Conservation (phyloP, 1,140 invertebrate genomes). For the Contarinia nasturtii region DNA sequence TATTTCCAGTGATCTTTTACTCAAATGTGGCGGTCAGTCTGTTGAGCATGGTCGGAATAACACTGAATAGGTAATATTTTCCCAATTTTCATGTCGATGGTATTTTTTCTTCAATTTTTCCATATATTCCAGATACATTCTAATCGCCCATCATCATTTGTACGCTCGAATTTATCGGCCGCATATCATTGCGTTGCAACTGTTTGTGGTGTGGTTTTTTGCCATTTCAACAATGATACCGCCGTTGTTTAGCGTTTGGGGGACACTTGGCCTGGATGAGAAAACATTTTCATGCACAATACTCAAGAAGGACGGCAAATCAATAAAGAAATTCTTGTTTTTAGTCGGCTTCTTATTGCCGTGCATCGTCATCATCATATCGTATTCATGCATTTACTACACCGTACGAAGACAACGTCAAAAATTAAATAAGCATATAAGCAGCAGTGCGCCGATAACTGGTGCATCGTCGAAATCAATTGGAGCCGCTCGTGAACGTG, state of each 20-base stretch:
- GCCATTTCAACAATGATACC: slow-evolving; percentile 46
- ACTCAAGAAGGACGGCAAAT: slow-evolving; percentile 49
- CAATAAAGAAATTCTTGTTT: slow-evolving; percentile 73
- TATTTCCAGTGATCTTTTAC: slow-evolving; percentile 79
- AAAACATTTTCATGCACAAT: slow-evolving; percentile 74
- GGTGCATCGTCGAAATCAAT: slow-evolving; percentile 8
- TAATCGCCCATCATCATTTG: slow-evolving; percentile 56
- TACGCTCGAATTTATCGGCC: slow-evolving; percentile 57
- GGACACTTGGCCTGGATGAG: slow-evolving; percentile 52
- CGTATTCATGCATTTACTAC: slow-evolving; percentile 72
- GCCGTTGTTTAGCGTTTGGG: slow-evolving; percentile 64
- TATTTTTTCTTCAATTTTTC: not conserved
- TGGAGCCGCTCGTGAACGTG: slow-evolving; percentile 18
- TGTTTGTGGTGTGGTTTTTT: slow-evolving; percentile 56
- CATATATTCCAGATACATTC: slow-evolving; percentile 45
- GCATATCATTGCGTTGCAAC: slow-evolving; percentile 48
- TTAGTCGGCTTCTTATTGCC: slow-evolving; percentile 63
- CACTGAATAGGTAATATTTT: slow-evolving; percentile 54
- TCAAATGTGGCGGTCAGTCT: slow-evolving; percentile 74
- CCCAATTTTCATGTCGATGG: not conserved
- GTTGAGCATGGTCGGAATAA: slow-evolving; percentile 76
- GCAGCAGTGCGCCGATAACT: too few species aligned
- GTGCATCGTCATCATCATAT: slow-evolving; percentile 60
- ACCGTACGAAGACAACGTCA: slow-evolving; percentile 48
- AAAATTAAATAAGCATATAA: slow-evolving; percentile 28